Evolutionary conservation across 23 tunicate species (phyloP).

Genomic region (Halocynthia roretzi): DNA sequence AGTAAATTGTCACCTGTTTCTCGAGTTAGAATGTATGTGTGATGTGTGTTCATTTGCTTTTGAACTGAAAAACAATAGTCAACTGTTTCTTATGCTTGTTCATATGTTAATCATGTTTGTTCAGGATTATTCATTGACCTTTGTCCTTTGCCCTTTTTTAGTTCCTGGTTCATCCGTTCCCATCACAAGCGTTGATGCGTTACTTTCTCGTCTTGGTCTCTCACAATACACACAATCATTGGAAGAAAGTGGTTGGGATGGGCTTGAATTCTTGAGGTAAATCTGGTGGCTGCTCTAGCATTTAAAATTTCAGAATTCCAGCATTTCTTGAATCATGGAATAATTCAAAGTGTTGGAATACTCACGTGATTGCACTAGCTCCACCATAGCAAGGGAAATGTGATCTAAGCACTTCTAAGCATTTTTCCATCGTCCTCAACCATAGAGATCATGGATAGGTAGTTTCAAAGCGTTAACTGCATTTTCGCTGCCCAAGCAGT

Average conservation of each 20-base stretch:
- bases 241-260: slow-evolving; percentile 68
- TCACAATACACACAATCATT: slow-evolving; percentile 36
- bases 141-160: not conserved
- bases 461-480: not conserved
- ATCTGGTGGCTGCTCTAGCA: not conserved
- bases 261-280: slow-evolving; percentile 70
- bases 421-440: not conserved
- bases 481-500: too few relatives aligned
- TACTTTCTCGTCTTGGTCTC: slow-evolving; percentile 30
- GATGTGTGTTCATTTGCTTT: too few relatives aligned
- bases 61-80: not conserved
- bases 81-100: too few relatives aligned
- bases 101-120: too few relatives aligned
- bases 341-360: too few relatives aligned
- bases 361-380: too few relatives aligned
- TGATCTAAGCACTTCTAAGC: not conserved
- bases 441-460: not conserved
- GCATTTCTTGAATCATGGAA: too few relatives aligned
- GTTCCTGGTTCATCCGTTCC: not conserved
- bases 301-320: not conserved
- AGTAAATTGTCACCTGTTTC: too few relatives aligned
- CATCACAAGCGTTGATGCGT: slow-evolving; percentile 35
- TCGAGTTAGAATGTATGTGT: too few relatives aligned
- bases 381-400: too few relatives aligned
- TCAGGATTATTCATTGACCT: not conserved